Percentiles rank a stretch among this genome's conserved stretches.
Evolutionary conservation across 2,113 vertebrate genomes (phyloP).

Genomic region (Periophthalmodon schlosseri): DNA sequence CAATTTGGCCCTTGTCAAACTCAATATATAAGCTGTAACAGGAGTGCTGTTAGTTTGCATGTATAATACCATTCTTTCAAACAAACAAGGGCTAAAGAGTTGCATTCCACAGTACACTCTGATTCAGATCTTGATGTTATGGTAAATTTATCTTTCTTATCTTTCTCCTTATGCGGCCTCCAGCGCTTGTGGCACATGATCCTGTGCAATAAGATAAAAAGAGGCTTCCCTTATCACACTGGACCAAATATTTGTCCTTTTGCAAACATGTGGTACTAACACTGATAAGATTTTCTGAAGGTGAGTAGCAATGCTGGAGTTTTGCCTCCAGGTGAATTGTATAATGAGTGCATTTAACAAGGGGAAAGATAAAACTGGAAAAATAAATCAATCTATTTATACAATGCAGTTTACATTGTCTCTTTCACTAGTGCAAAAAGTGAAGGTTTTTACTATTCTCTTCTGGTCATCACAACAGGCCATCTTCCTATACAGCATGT

Average conservation of each 20-base stretch:
- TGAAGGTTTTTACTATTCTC: not conserved
- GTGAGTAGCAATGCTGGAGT: constrained; percentile 9
- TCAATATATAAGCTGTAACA: not conserved
- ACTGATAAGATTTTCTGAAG: constrained; percentile 8
- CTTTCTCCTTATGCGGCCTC: constrained; percentile 31
- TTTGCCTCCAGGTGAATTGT: constrained; percentile 1
- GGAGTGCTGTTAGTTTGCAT: not conserved
- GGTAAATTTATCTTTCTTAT: constrained; percentile 45
- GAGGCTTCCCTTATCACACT: constrained; percentile 27
- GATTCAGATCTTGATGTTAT: constrained; percentile 47
- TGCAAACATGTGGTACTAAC: constrained; percentile 16
- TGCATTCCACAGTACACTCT: constrained; percentile 25
- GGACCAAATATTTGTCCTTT: constrained; percentile 10
- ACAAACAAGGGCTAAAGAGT: constrained; percentile 14
- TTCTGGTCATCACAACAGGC: not conserved
- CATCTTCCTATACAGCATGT: not conserved
- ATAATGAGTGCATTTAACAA: not conserved
- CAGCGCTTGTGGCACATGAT: constrained; percentile 37
- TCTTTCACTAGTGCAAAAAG: not conserved
- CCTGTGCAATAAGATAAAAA: constrained; percentile 15
- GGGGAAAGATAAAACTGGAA: not conserved
- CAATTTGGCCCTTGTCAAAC: not conserved
- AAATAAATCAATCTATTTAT: not conserved
- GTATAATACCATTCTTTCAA: constrained; percentile 12
- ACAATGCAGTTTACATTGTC: not conserved